Conservation (phyloP, 1,140 invertebrate species). For the Muscidifurax raptorellus region DNA sequence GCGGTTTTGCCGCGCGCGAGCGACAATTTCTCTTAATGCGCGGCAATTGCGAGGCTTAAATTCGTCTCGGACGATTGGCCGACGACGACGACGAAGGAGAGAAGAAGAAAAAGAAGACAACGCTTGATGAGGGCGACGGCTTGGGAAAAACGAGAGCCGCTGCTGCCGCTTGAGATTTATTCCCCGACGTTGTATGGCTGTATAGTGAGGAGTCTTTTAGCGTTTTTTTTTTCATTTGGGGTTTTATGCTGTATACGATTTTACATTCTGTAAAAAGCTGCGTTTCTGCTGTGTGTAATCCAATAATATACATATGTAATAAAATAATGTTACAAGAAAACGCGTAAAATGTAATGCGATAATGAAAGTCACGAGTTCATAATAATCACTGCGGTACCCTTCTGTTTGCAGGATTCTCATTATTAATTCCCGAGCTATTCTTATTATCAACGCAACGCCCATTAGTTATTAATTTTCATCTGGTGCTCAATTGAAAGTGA, state of each 20-base stretch:
- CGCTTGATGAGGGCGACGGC: neutral
- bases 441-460: too few species aligned
- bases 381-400: neutral
- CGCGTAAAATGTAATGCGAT: too few species aligned
- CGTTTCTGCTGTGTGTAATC: too few species aligned
- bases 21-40: conserved; percentile 47
- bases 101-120: neutral
- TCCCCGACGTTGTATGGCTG: neutral
- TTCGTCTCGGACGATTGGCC: conserved; percentile 27
- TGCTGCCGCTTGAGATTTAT: neutral
- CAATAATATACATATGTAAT: too few species aligned
- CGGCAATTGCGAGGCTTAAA: conserved; percentile 38
- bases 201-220: neutral
- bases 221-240: neutral
- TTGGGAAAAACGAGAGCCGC: conserved; percentile 22
- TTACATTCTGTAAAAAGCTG: too few species aligned
- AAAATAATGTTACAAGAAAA: too few species aligned
- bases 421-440: too few species aligned
- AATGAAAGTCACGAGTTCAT: neutral
- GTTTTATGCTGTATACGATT: neutral
- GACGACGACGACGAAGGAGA: neutral
- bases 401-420: too few species aligned
- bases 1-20: neutral
- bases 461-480: too few species aligned
- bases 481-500: too few species aligned